Base-by-base conservation (phyloP, 2,888 invertebrate genomes). In the Eubasilissa splendida region DNA sequence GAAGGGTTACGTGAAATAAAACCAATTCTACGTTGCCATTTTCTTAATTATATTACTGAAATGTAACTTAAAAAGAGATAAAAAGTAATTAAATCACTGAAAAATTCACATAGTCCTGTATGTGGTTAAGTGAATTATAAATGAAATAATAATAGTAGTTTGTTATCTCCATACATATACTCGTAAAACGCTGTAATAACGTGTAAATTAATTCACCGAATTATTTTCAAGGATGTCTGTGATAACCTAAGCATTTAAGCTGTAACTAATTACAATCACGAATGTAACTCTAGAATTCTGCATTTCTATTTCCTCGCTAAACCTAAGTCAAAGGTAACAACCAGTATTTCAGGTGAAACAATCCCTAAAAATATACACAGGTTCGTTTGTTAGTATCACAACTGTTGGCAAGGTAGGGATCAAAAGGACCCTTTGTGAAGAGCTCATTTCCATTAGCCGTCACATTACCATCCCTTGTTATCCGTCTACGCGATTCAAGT, bases 401-500 rank as follows among this genome's bases (percentile, higher is more conserved):
- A 73, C 73, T 77, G 77, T 66, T 52, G 70, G 63, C 77, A 80
- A 77, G 42, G 56, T 31, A 50, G 59, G 11, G 77, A 80, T 70
- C 76, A 77, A 77, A 80, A 77, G 77, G 65, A 77, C 54, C 73
- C 76, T 76, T 80, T 68, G 80, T 76, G 14, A 70, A 77, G 54
- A 53, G 66, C 76, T 65, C 33, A 76, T 76, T 60, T 60, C 75
- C 80, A 80, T 76, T 76, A 80, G 60, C 33, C 66, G 66, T 76
- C 76, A 68, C 79, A 76, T 80, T 80, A 80, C 70, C 75, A 76
- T 80, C 75, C 68, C 76, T 54, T 68, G 60, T 76, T 80, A 68
- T 50, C 12, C 31, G 53, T 54, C 31, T 63, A 60, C 63, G 14
- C 5, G 50, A 12, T 52, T 53, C 66, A 68, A 56, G 66, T 63